Base-by-base conservation (phyloP, 1,140 invertebrate species). In the Zaprionus inermis region DNA sequence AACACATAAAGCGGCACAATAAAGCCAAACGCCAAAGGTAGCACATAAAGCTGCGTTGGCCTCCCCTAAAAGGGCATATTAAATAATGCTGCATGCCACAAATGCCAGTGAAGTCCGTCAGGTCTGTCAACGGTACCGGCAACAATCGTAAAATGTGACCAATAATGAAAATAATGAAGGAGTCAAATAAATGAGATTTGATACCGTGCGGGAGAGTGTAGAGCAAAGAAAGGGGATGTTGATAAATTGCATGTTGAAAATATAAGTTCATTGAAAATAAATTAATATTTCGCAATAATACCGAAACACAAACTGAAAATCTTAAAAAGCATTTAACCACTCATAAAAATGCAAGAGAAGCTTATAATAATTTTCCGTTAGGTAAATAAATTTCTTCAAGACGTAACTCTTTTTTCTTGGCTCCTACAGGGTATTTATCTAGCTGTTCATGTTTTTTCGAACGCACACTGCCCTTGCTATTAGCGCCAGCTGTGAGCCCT, bases 71-170 rank as follows among this genome's bases (percentile, higher is more conserved):
- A 49, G 57, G 52, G 52, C 81, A 72, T 78, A 85, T 85, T 78
- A 84, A 85, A 85, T 85, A 64, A 85, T 66, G 81, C 68, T 81
- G 78, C 67, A 85, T 85, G 82, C 81, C 82, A 46, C 70, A 85
- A 78, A 85, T 84, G 74, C 74, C 78, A 61, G 34, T 18, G 51
- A 44, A 52, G 56, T 20, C 38, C 36, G 24, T 22, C 58, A 44
- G 10, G 51, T 66, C 18, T 28, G 36, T 34, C 60, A 51, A 32
- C 51, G 44, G n/a, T 3, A 44, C 32, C 49, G 51, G 69, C 58
- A 74, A 64, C 70, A 76, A 59, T 81, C 81, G 75, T 81, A 86
- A 85, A 86, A 86, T 85, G 78, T 76, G 75, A 81, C 78, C 81
- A 85, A 81, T 86, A 78, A 85, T 84, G 81, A 74, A 84, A 85